A percentile compares a stretch with the other conserved stretches of the same genome.
phyloP scores from a whole-genome alignment of 2,888 invertebrate genomes.

The Tupiocoris notatus region DNA sequence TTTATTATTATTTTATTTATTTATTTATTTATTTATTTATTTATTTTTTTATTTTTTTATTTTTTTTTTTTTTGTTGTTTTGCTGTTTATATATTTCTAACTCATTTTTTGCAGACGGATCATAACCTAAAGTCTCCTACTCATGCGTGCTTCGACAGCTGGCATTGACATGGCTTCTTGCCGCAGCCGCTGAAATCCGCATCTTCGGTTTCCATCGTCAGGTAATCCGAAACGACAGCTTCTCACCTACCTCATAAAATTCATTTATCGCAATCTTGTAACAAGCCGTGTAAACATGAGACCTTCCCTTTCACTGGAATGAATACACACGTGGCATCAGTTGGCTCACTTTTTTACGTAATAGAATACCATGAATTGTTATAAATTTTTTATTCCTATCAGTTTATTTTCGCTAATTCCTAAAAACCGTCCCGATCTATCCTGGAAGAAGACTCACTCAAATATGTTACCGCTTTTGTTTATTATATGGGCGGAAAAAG shows the following conservation, averaged over 20 bases:
- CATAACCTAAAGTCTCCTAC: background rate
- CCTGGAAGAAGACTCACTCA: background rate
- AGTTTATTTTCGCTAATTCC: no score
- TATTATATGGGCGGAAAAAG: background rate
- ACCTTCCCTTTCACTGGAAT: background rate
- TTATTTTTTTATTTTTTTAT: no score
- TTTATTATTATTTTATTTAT: no score
- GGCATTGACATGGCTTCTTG: background rate
- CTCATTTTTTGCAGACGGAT: background rate
- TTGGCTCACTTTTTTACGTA: background rate
- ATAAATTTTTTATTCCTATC: no score
- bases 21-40: no score
- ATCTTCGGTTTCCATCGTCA: background rate
- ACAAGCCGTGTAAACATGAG: background rate
- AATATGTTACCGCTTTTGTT: background rate
- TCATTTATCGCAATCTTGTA: background rate
- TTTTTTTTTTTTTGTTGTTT: no score
- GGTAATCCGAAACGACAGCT: background rate
- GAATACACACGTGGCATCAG: background rate
- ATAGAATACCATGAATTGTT: no score
- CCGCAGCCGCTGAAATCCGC: background rate
- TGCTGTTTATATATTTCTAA: no score
- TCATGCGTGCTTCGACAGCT: background rate
- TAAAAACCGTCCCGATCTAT: no score
- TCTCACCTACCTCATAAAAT: background rate